phyloP scores from a whole-genome alignment of 2,888 invertebrate genomes.

The Achlya flavicornis region DNA sequence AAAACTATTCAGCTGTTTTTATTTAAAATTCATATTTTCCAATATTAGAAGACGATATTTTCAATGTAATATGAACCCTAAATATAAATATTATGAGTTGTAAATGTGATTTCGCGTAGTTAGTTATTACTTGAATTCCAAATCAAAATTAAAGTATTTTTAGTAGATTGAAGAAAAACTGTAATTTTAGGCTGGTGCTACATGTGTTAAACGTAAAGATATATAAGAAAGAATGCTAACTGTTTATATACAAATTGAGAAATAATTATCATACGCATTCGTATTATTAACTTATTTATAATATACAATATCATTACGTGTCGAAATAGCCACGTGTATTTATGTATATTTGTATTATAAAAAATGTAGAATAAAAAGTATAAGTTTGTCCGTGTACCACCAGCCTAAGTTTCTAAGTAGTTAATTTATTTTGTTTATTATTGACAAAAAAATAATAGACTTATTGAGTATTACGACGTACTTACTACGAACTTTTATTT shows the following conservation, averaged over 20 bases:
- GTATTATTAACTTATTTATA: not conserved
- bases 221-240: not conserved
- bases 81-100: conserved; percentile 10
- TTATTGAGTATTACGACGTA: conserved; percentile 35
- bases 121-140: conserved; percentile 3
- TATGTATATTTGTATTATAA: conserved; percentile 5
- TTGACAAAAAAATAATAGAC: conserved; percentile 16
- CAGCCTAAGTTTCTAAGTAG: not conserved
- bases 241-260: not conserved
- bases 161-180: not conserved
- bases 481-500: conserved; percentile 41
- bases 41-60: not conserved
- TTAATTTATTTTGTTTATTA: conserved; percentile 12
- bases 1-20: too few species aligned
- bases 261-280: not conserved
- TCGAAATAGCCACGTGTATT: not conserved
- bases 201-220: not conserved
- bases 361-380: too few species aligned
- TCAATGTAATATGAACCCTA: not conserved
- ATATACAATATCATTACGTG: not conserved
- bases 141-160: conserved; percentile 5
- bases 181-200: conserved; percentile 3
- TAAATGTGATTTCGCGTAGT: conserved; percentile 21
- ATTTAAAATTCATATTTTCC: not conserved
- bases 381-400: not conserved